Evolutionary conservation across 1,140 invertebrate genomes (phyloP), one percentile per base, ranked within the genome.

Genomic region (Lepidurus packardi): DNA sequence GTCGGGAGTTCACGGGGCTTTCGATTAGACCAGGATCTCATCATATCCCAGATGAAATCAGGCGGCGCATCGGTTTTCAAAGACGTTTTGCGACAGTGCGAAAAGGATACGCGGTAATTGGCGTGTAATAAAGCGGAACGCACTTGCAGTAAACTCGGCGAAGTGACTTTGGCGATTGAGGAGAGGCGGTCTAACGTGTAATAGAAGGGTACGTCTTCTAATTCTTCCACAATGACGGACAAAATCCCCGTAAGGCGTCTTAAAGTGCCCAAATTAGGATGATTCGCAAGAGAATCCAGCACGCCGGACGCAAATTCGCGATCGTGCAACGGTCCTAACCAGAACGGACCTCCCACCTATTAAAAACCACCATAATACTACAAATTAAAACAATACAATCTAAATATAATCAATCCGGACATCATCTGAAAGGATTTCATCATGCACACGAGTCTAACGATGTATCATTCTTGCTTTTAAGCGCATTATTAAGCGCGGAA

Each of bases 11-110:
- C 41, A 2, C 73, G 78, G 45, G 45, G 13, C 65, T 78, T 87
- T 13, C 84, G 82, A 79, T 91, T 90, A 81, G 90, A 90, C 94
- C 95, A 97, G 42, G 88, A 87, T 81, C 93, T 87, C 77, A 98
- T 88, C n/a, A 98, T 91, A 85, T 97, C 96, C 98, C 97, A 99
- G 16, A 99, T 84, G 21, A 98, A 87, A 6, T 87, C 84, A 47
- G 89, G 85, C 0, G 98, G 95, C 0, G 98, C 97, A 85, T 96
- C 87, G 0, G 98, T 99, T 87, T 99, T 99, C 4, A 99, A 87
- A 0, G 95, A 96, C 80, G 91, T 90, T 82, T 91, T 93, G 75
- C 89, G 89, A 76, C 93, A 92, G 86, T 99, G 98, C 0, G 97
- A 97, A 80, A 91, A 90, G 0, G 97, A 98, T 5, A 98, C 96